These are phyloP conservation scores for Lacerta viridis DNA, from an alignment of 2,797 vertebrate species.

Conservation along the genomic window DNA sequence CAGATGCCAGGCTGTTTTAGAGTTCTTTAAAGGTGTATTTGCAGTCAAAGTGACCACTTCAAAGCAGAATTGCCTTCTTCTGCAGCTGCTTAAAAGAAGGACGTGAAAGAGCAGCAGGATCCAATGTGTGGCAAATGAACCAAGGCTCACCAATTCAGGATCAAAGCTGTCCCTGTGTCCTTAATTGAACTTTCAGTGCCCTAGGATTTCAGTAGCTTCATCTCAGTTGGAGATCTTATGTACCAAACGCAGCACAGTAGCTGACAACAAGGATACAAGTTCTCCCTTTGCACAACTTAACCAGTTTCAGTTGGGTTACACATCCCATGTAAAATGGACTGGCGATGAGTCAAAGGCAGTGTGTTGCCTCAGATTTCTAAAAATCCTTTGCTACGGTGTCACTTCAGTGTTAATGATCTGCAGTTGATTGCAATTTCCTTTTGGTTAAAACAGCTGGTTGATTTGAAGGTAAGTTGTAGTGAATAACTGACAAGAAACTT, in stretches of 20 bases:
- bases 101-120: constrained; percentile 18
- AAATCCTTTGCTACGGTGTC: not conserved
- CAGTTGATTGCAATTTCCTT: constrained; percentile 30
- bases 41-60: not conserved
- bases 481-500: constrained; percentile 29
- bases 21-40: not conserved
- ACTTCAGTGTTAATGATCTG: constrained; percentile 26
- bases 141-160: constrained; percentile 33
- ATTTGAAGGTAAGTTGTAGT: not conserved
- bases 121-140: not conserved
- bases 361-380: not conserved
- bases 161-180: constrained; percentile 6
- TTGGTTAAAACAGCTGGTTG: constrained; percentile 4
- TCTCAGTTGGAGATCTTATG: not conserved
- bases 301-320: not conserved
- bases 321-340: constrained; percentile 1
- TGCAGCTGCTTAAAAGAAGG: accelerated
- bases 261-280: constrained; percentile 34
- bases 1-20: not conserved
- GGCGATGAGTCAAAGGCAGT: constrained; percentile 14
- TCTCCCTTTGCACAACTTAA: not conserved
- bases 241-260: constrained; percentile 15
- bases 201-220: constrained; percentile 31
- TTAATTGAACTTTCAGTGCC: constrained; percentile 19
- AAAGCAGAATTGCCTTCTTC: not conserved